These are phyloP conservation scores for Bombyx huttoni DNA, from an alignment of 2,888 invertebrate species.

Conservation along the genomic window DNA sequence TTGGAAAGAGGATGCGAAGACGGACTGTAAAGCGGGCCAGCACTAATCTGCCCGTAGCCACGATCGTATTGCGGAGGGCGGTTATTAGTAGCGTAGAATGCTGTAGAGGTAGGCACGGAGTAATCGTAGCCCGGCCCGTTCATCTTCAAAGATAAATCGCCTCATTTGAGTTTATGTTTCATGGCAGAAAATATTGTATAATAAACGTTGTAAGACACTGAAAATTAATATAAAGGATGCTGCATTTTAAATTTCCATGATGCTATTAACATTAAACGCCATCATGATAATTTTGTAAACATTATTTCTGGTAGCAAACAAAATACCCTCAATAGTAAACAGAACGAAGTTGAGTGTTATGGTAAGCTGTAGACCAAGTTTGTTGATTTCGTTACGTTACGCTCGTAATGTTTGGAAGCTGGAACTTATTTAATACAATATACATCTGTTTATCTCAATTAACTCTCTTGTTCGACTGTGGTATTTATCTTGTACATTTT, in stretches of 20 bases:
- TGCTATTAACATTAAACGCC: constrained; percentile 27
- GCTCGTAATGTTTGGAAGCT: constrained; percentile 39
- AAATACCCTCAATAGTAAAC: constrained; percentile 1
- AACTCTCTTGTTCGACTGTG: constrained; percentile 48
- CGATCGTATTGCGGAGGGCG: constrained; percentile 62
- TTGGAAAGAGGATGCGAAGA: constrained; percentile 59
- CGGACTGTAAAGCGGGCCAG: constrained; percentile 55
- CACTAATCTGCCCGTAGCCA: constrained; percentile 53
- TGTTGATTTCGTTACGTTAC: constrained; percentile 49
- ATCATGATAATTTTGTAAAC: constrained; percentile 5
- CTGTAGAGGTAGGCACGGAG: constrained; percentile 60
- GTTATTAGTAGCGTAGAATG: constrained; percentile 57
- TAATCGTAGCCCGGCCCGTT: constrained; percentile 69
- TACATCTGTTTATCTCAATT: constrained; percentile 63
- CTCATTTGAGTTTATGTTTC: constrained; percentile 60
- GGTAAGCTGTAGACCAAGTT: constrained; percentile 39
- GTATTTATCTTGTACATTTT: constrained; percentile 64
- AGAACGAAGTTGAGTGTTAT: constrained; percentile 6
- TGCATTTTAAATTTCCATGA: constrained; percentile 21
- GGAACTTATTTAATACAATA: constrained; percentile 52
- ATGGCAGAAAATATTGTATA: constrained; percentile 25
- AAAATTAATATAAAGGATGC: constrained; percentile 12
- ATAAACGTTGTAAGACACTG: constrained; percentile 12
- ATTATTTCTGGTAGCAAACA: constrained; percentile 3
- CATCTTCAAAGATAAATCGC: constrained; percentile 61